Percentiles rank a stretch among this genome's conserved stretches.
These are phyloP conservation scores for Sprattus sprattus DNA, from an alignment of 2,113 vertebrate genomes.

Conservation along the genomic window DNA sequence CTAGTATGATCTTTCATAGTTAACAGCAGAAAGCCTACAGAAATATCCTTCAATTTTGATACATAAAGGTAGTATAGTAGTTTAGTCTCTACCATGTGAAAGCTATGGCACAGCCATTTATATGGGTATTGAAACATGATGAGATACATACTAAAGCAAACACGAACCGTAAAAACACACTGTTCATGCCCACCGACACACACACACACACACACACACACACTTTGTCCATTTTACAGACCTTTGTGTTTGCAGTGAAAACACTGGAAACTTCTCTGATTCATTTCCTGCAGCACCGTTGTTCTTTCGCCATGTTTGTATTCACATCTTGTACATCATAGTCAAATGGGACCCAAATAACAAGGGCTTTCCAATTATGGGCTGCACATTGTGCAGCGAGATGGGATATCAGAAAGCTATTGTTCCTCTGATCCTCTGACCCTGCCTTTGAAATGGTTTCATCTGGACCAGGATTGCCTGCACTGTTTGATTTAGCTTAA, in stretches of 20 bases:
- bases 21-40: not conserved
- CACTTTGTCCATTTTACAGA: slow-evolving; percentile 44
- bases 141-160: slow-evolving; percentile 29
- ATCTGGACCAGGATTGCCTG: slow-evolving; percentile 66
- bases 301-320: slow-evolving; percentile 64
- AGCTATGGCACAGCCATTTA: slow-evolving; percentile 33
- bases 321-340: slow-evolving; percentile 73
- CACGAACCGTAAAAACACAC: not conserved
- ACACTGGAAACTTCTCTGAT: slow-evolving; percentile 63
- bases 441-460: slow-evolving; percentile 71
- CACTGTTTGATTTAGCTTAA: slow-evolving; percentile 73
- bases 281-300: slow-evolving; percentile 55
- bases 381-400: slow-evolving; percentile 63
- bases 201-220: slow-evolving; percentile 28
- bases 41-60: not conserved
- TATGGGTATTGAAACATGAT: slow-evolving; percentile 33
- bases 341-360: slow-evolving; percentile 74
- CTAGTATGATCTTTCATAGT: not conserved
- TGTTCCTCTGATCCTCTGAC: slow-evolving; percentile 69
- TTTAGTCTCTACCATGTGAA: slow-evolving; percentile 13
- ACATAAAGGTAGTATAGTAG: not conserved
- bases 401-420: slow-evolving; percentile 72
- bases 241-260: slow-evolving; percentile 56
- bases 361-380: slow-evolving; percentile 74
- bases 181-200: not conserved